A percentile compares a stretch with the other conserved stretches of the same genome.
These are phyloP conservation scores for Tragelaphus scriptus DNA, from an alignment of 2,113 vertebrate species.

Conservation along the genomic window DNA sequence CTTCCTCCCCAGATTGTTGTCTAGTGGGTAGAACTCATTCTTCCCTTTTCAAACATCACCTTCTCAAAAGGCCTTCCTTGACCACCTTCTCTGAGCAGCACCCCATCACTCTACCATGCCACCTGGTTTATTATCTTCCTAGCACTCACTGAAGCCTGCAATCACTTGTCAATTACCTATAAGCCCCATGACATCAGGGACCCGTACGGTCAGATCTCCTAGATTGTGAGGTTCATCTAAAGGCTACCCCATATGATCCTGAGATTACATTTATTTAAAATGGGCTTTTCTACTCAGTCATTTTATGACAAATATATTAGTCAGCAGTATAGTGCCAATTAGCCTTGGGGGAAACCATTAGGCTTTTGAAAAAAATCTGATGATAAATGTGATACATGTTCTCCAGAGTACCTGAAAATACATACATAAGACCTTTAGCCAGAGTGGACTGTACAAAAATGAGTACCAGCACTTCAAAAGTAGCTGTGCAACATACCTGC, in stretches of 20 bases:
- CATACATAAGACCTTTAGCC: neutral
- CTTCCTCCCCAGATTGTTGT: neutral
- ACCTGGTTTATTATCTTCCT: neutral
- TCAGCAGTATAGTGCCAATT: neutral
- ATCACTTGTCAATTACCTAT: neutral
- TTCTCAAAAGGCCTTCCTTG: neutral
- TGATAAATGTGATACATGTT: neutral
- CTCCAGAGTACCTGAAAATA: neutral
- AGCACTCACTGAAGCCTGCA: neutral
- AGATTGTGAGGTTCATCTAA: neutral
- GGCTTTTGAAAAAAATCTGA: neutral
- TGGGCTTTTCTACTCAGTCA: neutral
- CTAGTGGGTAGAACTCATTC: neutral
- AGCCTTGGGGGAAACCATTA: neutral
- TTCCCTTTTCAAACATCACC: neutral
- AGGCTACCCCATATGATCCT: neutral
- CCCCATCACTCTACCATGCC: neutral
- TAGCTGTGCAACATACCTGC: accelerated
- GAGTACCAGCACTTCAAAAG: too few species aligned
- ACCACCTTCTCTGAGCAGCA: neutral
- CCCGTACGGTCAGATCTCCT: neutral
- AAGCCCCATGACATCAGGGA: neutral
- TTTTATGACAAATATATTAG: neutral
- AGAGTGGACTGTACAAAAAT: neutral
- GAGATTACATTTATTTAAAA: neutral